Conservation (phyloP, 2,888 invertebrate genomes). For the Xanthorhoe designata region DNA sequence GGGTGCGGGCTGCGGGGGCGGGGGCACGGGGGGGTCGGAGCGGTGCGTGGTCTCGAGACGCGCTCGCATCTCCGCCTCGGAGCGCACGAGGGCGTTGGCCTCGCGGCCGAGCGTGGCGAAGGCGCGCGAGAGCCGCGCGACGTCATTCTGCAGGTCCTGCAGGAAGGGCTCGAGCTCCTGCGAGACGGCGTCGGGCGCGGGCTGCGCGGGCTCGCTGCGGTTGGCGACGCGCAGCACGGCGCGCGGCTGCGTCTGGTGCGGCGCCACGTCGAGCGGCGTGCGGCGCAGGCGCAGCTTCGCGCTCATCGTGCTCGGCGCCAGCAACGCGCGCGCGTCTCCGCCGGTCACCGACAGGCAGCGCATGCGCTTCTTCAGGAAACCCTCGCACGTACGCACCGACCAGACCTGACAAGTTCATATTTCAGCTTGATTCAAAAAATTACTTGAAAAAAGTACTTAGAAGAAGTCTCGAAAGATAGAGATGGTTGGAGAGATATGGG, state of each 20-base stretch:
- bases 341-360: conserved; percentile 70
- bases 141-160: conserved; percentile 70
- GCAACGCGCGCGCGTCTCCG: conserved; percentile 66
- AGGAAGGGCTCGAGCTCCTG: conserved; percentile 66
- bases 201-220: conserved; percentile 51
- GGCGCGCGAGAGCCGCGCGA: conserved; percentile 67
- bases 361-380: conserved; percentile 73
- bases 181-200: conserved; percentile 38
- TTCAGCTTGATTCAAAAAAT: not conserved
- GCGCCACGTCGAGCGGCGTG: conserved; percentile 62
- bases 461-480: too few relatives aligned
- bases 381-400: conserved; percentile 79
- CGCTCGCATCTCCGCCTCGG: conserved; percentile 62
- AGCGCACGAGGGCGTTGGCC: conserved; percentile 62
- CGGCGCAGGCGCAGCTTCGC: conserved; percentile 71
- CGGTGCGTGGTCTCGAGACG: conserved; percentile 52
- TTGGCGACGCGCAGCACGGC: conserved; percentile 75
- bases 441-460: not conserved
- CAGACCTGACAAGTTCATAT: conserved; percentile 61
- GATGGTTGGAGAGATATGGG: too few relatives aligned
- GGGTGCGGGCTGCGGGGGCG: conserved; percentile 12
- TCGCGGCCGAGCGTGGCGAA: conserved; percentile 71
- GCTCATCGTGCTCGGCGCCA: conserved; percentile 61
- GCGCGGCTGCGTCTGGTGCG: conserved; percentile 66
- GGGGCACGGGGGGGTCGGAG: conserved; percentile 27